Evolutionary conservation across 2,797 vertebrate genomes (phyloP).

Genomic region (Pangasius macronema): DNA sequence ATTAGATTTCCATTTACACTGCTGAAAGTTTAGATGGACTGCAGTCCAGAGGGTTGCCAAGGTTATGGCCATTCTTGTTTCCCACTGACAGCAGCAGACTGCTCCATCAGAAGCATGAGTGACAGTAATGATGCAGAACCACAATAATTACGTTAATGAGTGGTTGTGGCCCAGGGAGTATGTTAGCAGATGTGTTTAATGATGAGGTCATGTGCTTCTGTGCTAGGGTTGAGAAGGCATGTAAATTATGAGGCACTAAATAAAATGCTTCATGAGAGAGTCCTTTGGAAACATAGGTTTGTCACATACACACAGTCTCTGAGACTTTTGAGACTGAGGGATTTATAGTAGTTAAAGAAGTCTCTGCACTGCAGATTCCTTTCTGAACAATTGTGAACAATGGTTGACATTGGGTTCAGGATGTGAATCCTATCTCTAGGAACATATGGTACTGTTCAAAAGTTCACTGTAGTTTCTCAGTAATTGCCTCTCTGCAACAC

Average conservation of each 20-base stretch:
- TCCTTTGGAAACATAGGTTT: background rate
- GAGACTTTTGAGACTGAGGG: background rate
- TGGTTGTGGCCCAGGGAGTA: slow-evolving; percentile 47
- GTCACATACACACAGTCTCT: background rate
- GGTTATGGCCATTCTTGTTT: slow-evolving; percentile 47
- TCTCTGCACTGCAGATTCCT: slow-evolving; percentile 46
- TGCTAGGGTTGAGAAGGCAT: slow-evolving; percentile 14
- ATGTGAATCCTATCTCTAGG: slow-evolving; percentile 67
- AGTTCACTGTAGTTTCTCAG: slow-evolving; percentile 49
- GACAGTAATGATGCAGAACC: slow-evolving; percentile 56
- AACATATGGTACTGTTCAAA: slow-evolving; percentile 59
- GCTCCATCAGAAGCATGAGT: slow-evolving; percentile 46
- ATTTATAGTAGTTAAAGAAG: background rate
- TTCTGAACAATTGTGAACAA: slow-evolving; percentile 59
- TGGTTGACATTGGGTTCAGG: slow-evolving; percentile 59
- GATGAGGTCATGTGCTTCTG: slow-evolving; percentile 38
- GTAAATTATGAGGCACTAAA: slow-evolving; percentile 5
- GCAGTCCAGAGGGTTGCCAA: slow-evolving; percentile 14
- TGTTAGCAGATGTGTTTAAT: slow-evolving; percentile 54
- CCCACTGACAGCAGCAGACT: slow-evolving; percentile 39
- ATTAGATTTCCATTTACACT: background rate
- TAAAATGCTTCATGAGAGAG: background rate
- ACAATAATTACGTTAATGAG: slow-evolving; percentile 55
- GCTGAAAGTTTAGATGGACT: slow-evolving; percentile 23
- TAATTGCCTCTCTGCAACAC: slow-evolving; percentile 54